Evolutionary conservation across 1,140 invertebrate species (phyloP).

Genomic region (Papilio polytes): DNA sequence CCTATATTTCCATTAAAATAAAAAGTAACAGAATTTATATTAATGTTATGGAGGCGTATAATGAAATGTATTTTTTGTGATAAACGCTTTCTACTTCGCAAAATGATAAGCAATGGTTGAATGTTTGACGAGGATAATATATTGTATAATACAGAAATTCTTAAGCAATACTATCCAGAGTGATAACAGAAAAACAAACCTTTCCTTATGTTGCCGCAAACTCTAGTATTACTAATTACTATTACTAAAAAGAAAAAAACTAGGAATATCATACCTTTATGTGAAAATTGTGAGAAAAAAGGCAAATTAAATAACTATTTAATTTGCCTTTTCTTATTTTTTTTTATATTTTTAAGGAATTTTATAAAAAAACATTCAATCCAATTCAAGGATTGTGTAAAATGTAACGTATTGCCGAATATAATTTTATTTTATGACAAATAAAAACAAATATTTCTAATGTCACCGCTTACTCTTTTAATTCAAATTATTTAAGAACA

Average conservation of each 20-base stretch:
- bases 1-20: background rate
- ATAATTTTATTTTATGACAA: constrained; percentile 5
- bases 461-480: background rate
- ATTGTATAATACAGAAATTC: no score
- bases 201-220: background rate
- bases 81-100: no score
- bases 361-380: background rate
- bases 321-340: background rate
- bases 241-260: background rate
- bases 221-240: background rate
- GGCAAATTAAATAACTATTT: background rate
- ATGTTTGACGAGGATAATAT: no score
- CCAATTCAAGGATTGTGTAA: background rate
- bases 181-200: background rate
- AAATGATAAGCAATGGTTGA: no score
- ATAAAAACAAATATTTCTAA: background rate
- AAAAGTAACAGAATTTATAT: background rate
- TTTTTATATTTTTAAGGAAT: background rate
- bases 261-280: background rate
- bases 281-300: background rate
- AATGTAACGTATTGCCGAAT: background rate
- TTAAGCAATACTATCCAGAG: background rate
- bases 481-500: background rate
- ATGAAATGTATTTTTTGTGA: background rate
- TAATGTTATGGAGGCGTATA: background rate